These are phyloP conservation scores for Lutjanus erythropterus DNA, from an alignment of 2,113 vertebrate species.

Conservation along the genomic window DNA sequence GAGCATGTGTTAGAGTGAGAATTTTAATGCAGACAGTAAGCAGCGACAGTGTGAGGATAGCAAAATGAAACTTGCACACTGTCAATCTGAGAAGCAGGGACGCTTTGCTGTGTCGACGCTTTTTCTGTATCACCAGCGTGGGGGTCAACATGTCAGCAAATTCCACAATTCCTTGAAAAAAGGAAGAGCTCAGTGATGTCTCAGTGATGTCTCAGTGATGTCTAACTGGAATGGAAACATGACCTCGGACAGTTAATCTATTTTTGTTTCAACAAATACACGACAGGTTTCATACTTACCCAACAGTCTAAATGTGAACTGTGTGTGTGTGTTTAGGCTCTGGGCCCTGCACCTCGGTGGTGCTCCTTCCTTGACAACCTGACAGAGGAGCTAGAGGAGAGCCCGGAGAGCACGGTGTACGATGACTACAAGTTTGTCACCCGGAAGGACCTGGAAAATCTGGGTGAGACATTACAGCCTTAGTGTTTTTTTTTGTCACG, in stretches of 20 bases:
- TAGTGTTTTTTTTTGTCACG: background rate
- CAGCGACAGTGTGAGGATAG: background rate
- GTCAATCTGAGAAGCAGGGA: conserved; percentile 1
- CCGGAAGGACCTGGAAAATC: conserved; percentile 93
- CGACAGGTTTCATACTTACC: conserved; percentile 17
- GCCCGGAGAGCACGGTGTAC: conserved; percentile 95
- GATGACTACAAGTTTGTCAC: conserved; percentile 99
- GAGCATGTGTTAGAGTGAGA: background rate
- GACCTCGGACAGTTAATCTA: background rate
- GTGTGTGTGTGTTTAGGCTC: conserved; percentile 82
- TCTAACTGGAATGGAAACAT: conserved; percentile 8
- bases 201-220: fast-evolving
- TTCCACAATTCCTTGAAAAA: background rate
- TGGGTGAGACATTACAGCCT: conserved; percentile 85
- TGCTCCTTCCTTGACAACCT: conserved; percentile 98
- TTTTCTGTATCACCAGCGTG: background rate
- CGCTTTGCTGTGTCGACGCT: background rate
- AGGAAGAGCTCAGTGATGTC: fast-evolving
- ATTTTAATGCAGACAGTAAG: background rate
- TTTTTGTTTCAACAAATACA: conserved; percentile 44
- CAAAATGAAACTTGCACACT: background rate
- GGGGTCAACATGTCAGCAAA: background rate
- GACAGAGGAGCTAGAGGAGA: conserved; percentile 97
- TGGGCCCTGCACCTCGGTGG: conserved; percentile 97
- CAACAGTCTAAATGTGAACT: conserved; percentile 40